These are phyloP conservation scores for Podiceps cristatus DNA, from an alignment of 2,113 vertebrate species.

Conservation along the genomic window DNA sequence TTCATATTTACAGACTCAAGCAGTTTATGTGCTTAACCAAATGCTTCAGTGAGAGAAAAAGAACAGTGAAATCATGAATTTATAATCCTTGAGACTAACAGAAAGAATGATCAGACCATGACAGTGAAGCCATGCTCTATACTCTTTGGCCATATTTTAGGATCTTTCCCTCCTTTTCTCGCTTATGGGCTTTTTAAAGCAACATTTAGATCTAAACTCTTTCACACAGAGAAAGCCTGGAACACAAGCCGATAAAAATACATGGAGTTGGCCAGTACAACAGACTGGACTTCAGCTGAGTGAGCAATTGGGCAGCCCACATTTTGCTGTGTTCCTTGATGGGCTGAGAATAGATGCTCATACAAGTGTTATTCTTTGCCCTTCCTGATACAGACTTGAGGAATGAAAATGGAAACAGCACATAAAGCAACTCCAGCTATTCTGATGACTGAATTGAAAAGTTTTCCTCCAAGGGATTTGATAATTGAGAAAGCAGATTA, in stretches of 20 bases:
- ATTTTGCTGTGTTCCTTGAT: background rate
- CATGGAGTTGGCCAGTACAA: background rate
- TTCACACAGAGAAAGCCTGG: background rate
- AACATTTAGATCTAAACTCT: background rate
- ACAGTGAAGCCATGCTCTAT: background rate
- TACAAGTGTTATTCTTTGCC: background rate
- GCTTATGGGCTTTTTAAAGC: background rate
- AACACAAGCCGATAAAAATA: background rate
- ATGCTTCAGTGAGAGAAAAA: background rate
- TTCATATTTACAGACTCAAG: background rate
- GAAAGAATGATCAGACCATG: background rate
- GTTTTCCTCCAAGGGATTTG: conserved; percentile 34
- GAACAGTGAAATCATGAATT: background rate
- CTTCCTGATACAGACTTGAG: background rate
- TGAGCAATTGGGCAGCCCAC: rapidly evolving
- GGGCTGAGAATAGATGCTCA: background rate
- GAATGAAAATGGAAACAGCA: conserved; percentile 36
- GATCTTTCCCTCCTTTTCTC: background rate
- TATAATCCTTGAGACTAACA: background rate
- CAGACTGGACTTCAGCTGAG: background rate
- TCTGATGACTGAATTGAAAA: conserved; percentile 45
- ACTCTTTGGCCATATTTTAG: background rate
- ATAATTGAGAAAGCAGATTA: conserved; percentile 68
- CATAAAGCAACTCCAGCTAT: background rate
- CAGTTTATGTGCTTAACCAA: background rate